phyloP scores from a whole-genome alignment of 2,888 invertebrate genomes.

The Dryocosmus kuriphilus region DNA sequence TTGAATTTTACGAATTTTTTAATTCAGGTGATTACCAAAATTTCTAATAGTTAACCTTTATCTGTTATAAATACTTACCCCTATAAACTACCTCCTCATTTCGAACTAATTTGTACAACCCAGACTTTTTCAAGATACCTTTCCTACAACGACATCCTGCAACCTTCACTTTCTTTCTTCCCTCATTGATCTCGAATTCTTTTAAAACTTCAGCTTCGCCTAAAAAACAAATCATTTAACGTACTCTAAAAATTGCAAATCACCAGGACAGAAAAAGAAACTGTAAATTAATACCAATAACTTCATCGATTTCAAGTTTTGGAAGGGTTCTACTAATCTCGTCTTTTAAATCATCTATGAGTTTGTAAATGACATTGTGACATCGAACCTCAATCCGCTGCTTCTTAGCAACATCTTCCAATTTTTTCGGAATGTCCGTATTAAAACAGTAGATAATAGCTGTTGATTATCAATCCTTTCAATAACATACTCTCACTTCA shows the following conservation, averaged over 20 bases:
- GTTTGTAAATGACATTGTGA: conserved; percentile 94
- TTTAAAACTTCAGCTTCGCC: conserved; percentile 93
- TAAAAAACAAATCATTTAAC: conserved; percentile 62
- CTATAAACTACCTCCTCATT: conserved; percentile 83
- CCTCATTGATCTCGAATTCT: conserved; percentile 89
- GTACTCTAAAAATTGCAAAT: conserved; percentile 9
- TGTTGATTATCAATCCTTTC: conserved; percentile 59
- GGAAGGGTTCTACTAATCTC: conserved; percentile 89
- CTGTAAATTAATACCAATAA: conserved; percentile 81
- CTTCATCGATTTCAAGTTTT: conserved; percentile 85
- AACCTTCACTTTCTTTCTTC: conserved; percentile 88
- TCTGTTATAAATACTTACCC: conserved; percentile 79
- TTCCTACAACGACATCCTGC: conserved; percentile 93
- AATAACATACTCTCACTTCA: background rate
- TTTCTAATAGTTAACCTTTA: background rate
- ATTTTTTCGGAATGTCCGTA: conserved; percentile 80
- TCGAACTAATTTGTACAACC: conserved; percentile 84
- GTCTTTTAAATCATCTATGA: conserved; percentile 92
- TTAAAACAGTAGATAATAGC: conserved; percentile 95
- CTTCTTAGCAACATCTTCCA: conserved; percentile 79
- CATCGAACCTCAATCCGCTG: conserved; percentile 81
- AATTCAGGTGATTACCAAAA: background rate
- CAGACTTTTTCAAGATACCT: conserved; percentile 86
- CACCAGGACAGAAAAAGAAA: conserved; percentile 8
- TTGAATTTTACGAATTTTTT: background rate